Percentiles rank a stretch among this genome's conserved stretches.
Conservation (phyloP, 2,888 invertebrate genomes). For the Ptilodon capucinus region DNA sequence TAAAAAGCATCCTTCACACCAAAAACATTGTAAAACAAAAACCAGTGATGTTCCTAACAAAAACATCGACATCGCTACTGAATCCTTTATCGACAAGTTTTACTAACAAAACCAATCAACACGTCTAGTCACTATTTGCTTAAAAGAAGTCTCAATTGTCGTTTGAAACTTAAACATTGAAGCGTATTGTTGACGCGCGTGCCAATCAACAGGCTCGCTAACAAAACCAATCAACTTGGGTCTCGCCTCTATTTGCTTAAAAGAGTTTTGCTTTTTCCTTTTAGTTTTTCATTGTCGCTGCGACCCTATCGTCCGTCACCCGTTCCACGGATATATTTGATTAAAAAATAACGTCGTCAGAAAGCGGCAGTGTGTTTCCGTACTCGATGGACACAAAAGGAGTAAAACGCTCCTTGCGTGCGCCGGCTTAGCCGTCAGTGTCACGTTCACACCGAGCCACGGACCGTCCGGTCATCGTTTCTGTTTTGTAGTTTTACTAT, state of each 20-base stretch:
- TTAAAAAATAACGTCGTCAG: conserved; percentile 84
- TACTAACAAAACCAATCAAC: conserved; percentile 56
- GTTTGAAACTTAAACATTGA: conserved; percentile 76
- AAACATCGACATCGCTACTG: conserved; percentile 28
- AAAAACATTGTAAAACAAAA: conserved; percentile 36
- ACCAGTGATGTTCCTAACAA: conserved; percentile 23
- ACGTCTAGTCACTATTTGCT: conserved; percentile 52
- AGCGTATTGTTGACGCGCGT: conserved; percentile 77
- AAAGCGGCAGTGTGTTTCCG: conserved; percentile 65
- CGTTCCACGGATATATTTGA: conserved; percentile 82
- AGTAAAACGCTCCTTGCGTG: conserved; percentile 66
- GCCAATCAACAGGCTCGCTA: conserved; percentile 81
- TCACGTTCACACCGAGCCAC: conserved; percentile 61
- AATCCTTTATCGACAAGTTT: conserved; percentile 40
- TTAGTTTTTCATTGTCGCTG: conserved; percentile 76
- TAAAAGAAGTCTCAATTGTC: conserved; percentile 75
- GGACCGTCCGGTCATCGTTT: conserved; percentile 43
- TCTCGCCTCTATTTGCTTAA: conserved; percentile 83
- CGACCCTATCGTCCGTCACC: conserved; percentile 81
- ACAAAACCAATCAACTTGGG: conserved; percentile 83
- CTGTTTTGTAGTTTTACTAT: conserved; percentile 74
- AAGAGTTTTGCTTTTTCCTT: conserved; percentile 76
- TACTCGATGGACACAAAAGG: conserved; percentile 64
- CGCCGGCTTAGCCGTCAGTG: conserved; percentile 77
- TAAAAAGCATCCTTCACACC: conserved; percentile 51